Evolutionary conservation across 2,797 vertebrate genomes (phyloP), one percentile per base, ranked within the genome.

Genomic region (Eospalax fontanierii): DNA sequence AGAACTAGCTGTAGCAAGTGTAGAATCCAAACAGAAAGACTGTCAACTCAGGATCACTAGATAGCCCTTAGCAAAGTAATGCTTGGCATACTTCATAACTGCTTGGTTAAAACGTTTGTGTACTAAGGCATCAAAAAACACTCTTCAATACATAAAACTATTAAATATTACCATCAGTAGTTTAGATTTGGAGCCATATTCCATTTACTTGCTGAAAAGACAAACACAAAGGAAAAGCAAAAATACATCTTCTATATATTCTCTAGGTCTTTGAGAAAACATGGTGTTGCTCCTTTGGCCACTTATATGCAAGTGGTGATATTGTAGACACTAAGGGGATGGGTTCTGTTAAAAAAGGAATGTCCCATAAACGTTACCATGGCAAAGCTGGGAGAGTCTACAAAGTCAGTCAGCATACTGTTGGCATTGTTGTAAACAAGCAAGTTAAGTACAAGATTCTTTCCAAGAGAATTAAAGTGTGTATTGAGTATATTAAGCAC

Each of bases 361-460:
- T 99, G 99, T 99, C 99, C 88, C 99, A 99, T 97, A 99, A 99
- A 97, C 99, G 99, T 98, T 99, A 99, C 98, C 99, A 99, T 63
- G 99, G 99, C 96, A 99, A 99, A 98, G 99, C 99, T 2, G 99
- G 99, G 91, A 99, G 99, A 26, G 98, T 99, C 57, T 99, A 99
- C 97, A 99, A 99, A 9, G 99, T 99, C 94, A 99, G 99, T 95
- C 99, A 99, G 93, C 99, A 99, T 63, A 99, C 99, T 83, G 99
- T 99, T 24, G 99, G 99, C 97, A 99, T 99, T 97, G 99, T 99
- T 96, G 99, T 99, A 97, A 99, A 99, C 99, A 99, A 99, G 98
- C 99, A 99, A 97, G 99, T 99, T 96, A 99, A 99, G 99, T 99
- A 99, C 84, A 99, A 99, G 98, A 99, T 99, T 97, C 99, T 99